Evolutionary conservation across 2,888 invertebrate genomes (phyloP).

Genomic region (Drosophila engyochracea): DNA sequence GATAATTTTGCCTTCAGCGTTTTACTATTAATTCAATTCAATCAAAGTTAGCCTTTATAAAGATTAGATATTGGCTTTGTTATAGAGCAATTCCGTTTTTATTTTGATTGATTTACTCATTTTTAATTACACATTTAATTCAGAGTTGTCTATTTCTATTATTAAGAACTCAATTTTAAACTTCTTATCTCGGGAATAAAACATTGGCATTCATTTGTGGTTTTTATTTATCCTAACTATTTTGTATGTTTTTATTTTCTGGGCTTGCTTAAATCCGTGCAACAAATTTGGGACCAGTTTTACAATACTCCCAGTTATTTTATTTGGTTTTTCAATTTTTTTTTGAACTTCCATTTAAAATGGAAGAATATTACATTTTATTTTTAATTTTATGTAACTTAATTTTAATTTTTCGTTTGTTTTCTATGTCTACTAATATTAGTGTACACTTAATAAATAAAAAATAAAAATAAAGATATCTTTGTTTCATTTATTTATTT

Average conservation of each 20-base stretch:
- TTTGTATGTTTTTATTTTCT: not conserved
- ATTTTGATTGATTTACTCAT: not conserved
- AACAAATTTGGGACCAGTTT: not conserved
- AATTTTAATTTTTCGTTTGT: not conserved
- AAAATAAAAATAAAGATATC: not conserved
- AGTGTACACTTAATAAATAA: not conserved
- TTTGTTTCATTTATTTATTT: not conserved
- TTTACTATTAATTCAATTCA: not conserved
- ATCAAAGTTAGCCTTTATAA: not conserved
- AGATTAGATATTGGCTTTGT: not conserved
- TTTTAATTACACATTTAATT: not conserved
- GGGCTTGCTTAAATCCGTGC: not conserved
- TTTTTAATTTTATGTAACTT: not conserved
- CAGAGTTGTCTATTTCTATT: not conserved
- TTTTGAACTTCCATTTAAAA: not conserved
- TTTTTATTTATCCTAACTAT: not conserved
- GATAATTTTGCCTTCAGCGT: not conserved
- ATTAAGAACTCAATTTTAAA: not conserved
- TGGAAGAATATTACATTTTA: not conserved
- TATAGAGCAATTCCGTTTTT: not conserved
- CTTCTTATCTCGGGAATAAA: not conserved
- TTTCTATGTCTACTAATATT: not conserved
- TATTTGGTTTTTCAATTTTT: accelerated
- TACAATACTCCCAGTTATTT: not conserved
- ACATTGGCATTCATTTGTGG: not conserved